phyloP scores from a whole-genome alignment of 2,797 vertebrate genomes.

The Xenops minutus region DNA sequence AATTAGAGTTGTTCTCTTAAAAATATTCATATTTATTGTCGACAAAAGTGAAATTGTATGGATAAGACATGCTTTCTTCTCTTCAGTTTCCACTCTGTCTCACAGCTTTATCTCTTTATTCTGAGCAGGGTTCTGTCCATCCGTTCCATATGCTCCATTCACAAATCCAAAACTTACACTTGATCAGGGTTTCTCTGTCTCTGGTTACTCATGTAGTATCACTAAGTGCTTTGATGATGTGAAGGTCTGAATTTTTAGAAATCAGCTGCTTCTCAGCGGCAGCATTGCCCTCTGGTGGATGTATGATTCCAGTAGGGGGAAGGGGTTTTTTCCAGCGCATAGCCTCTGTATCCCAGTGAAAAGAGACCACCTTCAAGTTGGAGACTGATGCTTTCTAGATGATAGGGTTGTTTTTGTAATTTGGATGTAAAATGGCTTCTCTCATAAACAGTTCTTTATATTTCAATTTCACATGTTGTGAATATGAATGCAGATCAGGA shows the following conservation, averaged over 20 bases:
- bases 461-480: background rate
- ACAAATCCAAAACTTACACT: background rate
- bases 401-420: background rate
- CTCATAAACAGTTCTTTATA: background rate
- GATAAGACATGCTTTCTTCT: background rate
- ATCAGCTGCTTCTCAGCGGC: background rate
- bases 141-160: background rate
- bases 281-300: constrained; percentile 10
- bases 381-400: background rate
- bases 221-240: background rate
- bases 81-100: background rate
- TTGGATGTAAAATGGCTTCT: background rate
- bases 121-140: background rate
- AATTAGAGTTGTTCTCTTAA: background rate
- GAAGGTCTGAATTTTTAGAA: background rate
- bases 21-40: background rate
- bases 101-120: background rate
- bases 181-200: background rate
- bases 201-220: background rate
- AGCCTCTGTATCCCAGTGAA: background rate
- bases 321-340: accelerated
- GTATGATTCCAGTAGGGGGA: background rate
- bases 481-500: background rate
- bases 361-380: background rate
- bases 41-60: background rate